Evolutionary conservation across 2,888 invertebrate species (phyloP).

Genomic region (Drosophila merina): DNA sequence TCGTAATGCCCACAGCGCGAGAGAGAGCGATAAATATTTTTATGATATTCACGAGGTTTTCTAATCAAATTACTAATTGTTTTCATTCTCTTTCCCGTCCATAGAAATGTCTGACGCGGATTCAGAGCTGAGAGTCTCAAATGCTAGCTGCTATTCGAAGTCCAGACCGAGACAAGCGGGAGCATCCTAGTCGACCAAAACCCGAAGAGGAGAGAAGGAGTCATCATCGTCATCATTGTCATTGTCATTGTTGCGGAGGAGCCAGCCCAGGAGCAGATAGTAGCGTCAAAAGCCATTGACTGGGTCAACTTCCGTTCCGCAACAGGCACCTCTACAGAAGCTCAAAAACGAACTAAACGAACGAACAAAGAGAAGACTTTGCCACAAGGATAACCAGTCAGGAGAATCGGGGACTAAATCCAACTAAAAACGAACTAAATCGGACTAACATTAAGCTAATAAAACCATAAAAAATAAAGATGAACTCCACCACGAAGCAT

Average conservation of each 20-base stretch:
- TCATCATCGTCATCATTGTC: not conserved
- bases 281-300: constrained; percentile 8
- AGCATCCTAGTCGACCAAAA: constrained; percentile 50
- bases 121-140: constrained; percentile 52
- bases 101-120: constrained; percentile 67
- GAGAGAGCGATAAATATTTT: too few species aligned
- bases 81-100: too few species aligned
- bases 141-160: constrained; percentile 39
- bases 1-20: too few species aligned
- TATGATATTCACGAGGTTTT: too few species aligned
- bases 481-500: constrained; percentile 88
- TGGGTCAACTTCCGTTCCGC: constrained; percentile 25
- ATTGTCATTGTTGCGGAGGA: not conserved
- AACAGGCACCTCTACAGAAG: not conserved
- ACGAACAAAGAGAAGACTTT: constrained; percentile 24
- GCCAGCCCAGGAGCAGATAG: constrained; percentile 33
- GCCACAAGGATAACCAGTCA: not conserved
- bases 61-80: not conserved
- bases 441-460: constrained; percentile 12
- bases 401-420: not conserved
- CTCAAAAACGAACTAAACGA: constrained; percentile 32
- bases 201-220: constrained; percentile 20
- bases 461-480: constrained; percentile 19
- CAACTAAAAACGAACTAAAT: too few species aligned
- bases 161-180: constrained; percentile 33